Evolutionary conservation across 2,888 invertebrate species (phyloP).

Genomic region (Andrena dorsata): DNA sequence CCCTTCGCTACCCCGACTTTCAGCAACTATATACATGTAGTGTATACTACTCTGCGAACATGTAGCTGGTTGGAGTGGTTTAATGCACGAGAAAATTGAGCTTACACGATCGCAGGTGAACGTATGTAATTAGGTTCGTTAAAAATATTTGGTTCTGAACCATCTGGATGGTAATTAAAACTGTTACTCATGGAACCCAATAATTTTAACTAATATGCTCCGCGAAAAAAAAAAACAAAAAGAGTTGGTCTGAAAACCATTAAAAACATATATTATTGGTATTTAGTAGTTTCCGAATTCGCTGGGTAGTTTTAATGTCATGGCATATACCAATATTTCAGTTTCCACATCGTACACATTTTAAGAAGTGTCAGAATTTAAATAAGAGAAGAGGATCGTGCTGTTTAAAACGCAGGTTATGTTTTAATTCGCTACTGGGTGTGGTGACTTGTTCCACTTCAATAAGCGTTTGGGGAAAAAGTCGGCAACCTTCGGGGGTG

Average conservation of each 20-base stretch:
- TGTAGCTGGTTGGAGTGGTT: no score
- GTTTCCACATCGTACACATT: no score
- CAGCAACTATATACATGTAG: slow-evolving; percentile 51
- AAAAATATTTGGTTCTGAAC: not conserved
- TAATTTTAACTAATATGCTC: not conserved
- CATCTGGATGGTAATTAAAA: not conserved
- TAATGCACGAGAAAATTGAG: not conserved
- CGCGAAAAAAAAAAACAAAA: not conserved
- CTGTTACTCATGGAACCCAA: not conserved
- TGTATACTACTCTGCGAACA: no score
- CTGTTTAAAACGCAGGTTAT: slow-evolving; percentile 28
- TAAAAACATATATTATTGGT: not conserved
- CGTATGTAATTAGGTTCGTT: not conserved
- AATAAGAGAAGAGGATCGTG: not conserved
- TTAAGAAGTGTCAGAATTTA: no score
- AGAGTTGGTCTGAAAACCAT: not conserved
- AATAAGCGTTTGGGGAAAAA: slow-evolving; percentile 52
- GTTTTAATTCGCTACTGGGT: slow-evolving; percentile 36
- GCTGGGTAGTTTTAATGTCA: slow-evolving; percentile 26
- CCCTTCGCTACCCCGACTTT: slow-evolving; percentile 27
- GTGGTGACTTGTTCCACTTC: slow-evolving; percentile 41
- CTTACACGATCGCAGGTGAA: not conserved
- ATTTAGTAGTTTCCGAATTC: not conserved
- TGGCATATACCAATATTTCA: not conserved
- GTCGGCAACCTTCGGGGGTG: slow-evolving; percentile 57